Percentiles rank a stretch among this genome's conserved stretches.
Conservation (phyloP, 2,113 vertebrate species). For the Paramisgurnus dabryanus region DNA sequence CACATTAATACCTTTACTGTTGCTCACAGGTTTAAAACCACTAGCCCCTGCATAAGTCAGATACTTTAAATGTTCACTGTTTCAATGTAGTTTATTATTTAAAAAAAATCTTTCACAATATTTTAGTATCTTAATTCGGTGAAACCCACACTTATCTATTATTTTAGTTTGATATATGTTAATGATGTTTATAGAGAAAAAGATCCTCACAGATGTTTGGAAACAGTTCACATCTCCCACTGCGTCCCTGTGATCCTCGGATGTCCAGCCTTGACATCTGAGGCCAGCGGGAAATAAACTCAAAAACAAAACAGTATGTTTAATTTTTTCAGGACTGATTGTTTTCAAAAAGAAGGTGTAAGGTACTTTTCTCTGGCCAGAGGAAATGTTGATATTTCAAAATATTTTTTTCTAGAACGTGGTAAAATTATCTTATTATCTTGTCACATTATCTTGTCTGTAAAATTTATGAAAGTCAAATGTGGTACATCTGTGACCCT, state of each 20-base stretch:
- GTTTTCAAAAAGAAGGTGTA: background rate
- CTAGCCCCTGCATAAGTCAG: no score
- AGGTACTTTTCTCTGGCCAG: background rate
- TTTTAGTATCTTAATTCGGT: conserved; percentile 2
- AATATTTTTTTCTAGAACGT: background rate
- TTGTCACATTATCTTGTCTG: background rate
- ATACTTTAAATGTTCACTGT: no score
- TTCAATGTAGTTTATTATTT: no score
- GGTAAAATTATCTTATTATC: background rate
- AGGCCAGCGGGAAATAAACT: background rate
- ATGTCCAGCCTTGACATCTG: conserved; percentile 11
- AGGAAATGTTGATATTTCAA: background rate
- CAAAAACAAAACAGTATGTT: background rate
- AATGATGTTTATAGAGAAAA: conserved; percentile 39
- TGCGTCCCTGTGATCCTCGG: conserved; percentile 1
- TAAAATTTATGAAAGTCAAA: conserved; percentile 6
- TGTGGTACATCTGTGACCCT: background rate
- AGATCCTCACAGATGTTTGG: conserved; percentile 47
- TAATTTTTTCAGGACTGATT: background rate
- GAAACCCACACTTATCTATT: conserved; percentile 31
- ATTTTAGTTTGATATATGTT: conserved; percentile 12
- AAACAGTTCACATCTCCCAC: conserved; percentile 30
- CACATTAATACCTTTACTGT: background rate
- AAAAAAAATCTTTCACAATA: background rate
- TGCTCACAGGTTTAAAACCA: no score